Conservation (phyloP, 1,140 invertebrate genomes). For the Delia radicum region DNA sequence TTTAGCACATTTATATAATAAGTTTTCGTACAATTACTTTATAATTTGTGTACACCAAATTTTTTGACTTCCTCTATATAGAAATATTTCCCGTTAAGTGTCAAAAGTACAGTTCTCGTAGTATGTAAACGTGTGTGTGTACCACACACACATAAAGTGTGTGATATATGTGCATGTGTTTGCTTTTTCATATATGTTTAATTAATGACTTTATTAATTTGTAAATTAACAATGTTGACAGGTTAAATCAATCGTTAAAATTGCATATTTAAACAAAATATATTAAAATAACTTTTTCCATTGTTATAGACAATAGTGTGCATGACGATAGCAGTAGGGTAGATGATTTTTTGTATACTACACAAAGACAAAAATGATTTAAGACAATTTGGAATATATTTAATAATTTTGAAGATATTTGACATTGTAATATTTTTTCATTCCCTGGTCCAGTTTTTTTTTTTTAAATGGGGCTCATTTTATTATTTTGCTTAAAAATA, state of each 20-base stretch:
- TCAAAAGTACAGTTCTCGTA: neutral
- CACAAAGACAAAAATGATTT: too few relatives aligned
- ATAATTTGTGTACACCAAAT: neutral
- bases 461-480: too few relatives aligned
- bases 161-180: neutral
- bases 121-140: neutral
- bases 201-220: slow-evolving; percentile 53
- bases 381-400: too few relatives aligned
- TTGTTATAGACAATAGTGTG: too few relatives aligned
- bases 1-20: neutral
- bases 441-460: too few relatives aligned
- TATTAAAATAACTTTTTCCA: too few relatives aligned
- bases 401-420: too few relatives aligned
- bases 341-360: too few relatives aligned
- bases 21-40: neutral
- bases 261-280: slow-evolving; percentile 6
- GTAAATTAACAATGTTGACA: slow-evolving; percentile 46
- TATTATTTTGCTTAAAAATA: too few relatives aligned
- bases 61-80: neutral
- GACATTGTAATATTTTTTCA: too few relatives aligned
- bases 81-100: neutral
- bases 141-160: neutral
- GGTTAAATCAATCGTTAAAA: slow-evolving; percentile 34
- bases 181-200: slow-evolving; percentile 31
- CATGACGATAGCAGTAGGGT: too few relatives aligned